Evolutionary conservation across 1,140 invertebrate genomes (phyloP).

Genomic region (Chrysoperla carnea): DNA sequence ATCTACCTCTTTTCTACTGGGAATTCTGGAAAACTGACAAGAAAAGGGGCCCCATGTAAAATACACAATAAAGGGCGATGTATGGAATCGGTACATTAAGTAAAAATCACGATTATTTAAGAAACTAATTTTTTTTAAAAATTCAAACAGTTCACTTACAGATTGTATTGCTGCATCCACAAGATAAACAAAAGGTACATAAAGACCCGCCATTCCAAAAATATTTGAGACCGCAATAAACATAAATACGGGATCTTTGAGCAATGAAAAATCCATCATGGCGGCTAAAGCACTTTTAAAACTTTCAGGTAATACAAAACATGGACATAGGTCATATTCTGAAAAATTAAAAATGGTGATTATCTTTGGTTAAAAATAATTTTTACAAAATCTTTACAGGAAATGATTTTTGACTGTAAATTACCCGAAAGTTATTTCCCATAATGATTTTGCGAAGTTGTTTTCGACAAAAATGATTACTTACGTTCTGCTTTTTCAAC

Average conservation of each 20-base stretch:
- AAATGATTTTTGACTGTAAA: too few relatives aligned
- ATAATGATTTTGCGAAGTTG: too few relatives aligned
- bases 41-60: too few relatives aligned
- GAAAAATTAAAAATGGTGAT: slow-evolving; percentile 10
- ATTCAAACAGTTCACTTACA: slow-evolving; percentile 27
- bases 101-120: too few relatives aligned
- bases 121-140: too few relatives aligned
- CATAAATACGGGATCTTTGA: slow-evolving; percentile 83
- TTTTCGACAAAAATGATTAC: slow-evolving; percentile 13
- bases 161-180: slow-evolving; percentile 60
- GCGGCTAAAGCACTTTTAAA: slow-evolving; percentile 68
- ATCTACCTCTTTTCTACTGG: too few relatives aligned
- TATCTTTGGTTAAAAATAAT: neutral
- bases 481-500: slow-evolving; percentile 51
- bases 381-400: too few relatives aligned
- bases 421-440: too few relatives aligned
- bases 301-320: slow-evolving; percentile 57
- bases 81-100: too few relatives aligned
- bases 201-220: slow-evolving; percentile 85
- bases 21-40: too few relatives aligned
- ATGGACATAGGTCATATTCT: slow-evolving; percentile 58
- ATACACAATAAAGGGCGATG: too few relatives aligned
- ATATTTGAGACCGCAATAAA: slow-evolving; percentile 87
- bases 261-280: slow-evolving; percentile 83
- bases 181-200: slow-evolving; percentile 89